phyloP scores from a whole-genome alignment of 2,113 vertebrate species.

The Cynocephalus volans region DNA sequence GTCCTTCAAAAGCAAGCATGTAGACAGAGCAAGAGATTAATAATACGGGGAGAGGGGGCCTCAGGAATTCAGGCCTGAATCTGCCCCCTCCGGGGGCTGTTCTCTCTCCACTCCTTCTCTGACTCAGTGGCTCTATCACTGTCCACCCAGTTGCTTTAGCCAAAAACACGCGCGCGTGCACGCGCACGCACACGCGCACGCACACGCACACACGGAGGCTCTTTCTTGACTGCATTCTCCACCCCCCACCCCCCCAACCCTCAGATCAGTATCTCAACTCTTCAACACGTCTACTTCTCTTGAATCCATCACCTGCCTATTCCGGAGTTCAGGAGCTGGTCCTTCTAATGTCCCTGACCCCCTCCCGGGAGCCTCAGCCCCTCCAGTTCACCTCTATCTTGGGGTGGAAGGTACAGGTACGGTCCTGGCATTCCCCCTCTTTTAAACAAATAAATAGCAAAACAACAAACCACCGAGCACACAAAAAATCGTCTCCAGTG shows the following conservation, averaged over 20 bases:
- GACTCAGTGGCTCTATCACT: neutral
- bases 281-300: neutral
- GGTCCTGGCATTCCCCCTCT: neutral
- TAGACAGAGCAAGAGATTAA: slow-evolving; percentile 79
- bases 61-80: neutral
- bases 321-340: neutral
- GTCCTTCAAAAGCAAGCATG: slow-evolving; percentile 85
- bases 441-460: neutral
- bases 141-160: neutral
- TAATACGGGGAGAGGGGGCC: slow-evolving; percentile 49
- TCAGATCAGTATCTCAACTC: neutral
- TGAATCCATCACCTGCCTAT: neutral
- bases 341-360: neutral
- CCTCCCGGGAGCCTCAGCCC: neutral
- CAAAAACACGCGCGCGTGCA: neutral
- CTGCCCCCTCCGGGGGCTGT: no score
- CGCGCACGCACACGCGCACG: no score
- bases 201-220: no score
- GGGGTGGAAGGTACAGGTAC: neutral
- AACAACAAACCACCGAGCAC: neutral
- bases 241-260: no score
- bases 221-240: neutral
- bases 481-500: neutral
- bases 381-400: neutral
- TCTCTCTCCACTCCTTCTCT: neutral